A percentile compares a stretch with the other conserved stretches of the same genome.
These are phyloP conservation scores for Neria commutata DNA, from an alignment of 2,888 invertebrate genomes.

Conservation along the genomic window DNA sequence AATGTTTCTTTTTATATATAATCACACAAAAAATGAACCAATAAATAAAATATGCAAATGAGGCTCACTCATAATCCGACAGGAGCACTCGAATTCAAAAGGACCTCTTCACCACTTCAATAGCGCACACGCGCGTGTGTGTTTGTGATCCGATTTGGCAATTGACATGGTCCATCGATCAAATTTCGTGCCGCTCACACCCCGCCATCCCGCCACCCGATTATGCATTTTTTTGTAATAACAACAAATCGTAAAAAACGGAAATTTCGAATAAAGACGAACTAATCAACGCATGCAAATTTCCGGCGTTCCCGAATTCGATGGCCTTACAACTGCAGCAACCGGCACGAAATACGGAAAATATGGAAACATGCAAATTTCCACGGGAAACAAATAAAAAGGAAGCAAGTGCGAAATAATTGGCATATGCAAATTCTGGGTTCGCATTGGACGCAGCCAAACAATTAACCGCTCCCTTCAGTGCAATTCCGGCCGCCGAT, in stretches of 20 bases:
- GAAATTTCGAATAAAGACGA: not conserved
- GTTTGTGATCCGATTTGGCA: not conserved
- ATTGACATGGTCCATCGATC: constrained; percentile 2
- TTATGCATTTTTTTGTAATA: not conserved
- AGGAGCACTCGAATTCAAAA: not conserved
- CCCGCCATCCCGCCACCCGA: not conserved
- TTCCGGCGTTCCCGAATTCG: not conserved
- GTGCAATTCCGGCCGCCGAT: not conserved
- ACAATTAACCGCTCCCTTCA: no score
- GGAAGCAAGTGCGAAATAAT: not conserved
- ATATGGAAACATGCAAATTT: not conserved
- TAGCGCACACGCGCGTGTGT: no score
- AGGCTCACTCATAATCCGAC: constrained; percentile 6
- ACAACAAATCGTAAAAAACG: constrained; percentile 3
- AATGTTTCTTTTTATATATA: no score
- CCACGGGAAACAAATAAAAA: constrained; percentile 1
- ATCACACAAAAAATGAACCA: no score
- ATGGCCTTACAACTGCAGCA: not conserved
- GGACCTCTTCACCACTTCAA: no score
- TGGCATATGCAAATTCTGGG: no score
- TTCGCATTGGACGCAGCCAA: no score
- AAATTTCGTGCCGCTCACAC: not conserved
- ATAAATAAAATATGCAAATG: constrained; percentile 54
- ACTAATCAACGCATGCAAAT: not conserved
- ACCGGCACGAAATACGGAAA: not conserved